A percentile compares a stretch with the other conserved stretches of the same genome.
Evolutionary conservation across 2,113 vertebrate species (phyloP).

Genomic region (Otus sunia): DNA sequence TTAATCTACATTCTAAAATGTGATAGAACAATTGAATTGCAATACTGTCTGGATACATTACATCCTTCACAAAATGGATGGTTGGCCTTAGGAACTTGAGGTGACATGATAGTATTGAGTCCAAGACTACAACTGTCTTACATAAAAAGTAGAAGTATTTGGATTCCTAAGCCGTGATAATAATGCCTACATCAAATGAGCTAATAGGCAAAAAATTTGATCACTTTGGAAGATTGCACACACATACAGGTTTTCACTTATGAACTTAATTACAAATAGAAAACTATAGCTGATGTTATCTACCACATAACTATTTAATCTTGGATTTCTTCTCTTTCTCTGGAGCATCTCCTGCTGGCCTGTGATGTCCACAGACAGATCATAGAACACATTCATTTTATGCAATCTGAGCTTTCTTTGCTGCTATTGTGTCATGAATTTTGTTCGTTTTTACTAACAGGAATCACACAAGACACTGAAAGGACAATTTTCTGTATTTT

Average conservation of each 20-base stretch:
- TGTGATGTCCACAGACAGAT: neutral
- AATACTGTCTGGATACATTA: neutral
- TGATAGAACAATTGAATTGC: neutral
- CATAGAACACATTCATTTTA: neutral
- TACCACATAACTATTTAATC: neutral
- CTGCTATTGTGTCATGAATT: neutral
- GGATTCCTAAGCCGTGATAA: neutral
- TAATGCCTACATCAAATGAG: neutral
- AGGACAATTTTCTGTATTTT: neutral
- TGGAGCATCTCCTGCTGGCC: neutral
- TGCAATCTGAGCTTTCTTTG: neutral
- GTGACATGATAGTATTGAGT: neutral
- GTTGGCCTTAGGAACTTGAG: neutral
- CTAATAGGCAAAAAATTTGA: neutral
- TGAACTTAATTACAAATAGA: neutral
- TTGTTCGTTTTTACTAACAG: neutral
- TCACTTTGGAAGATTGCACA: neutral
- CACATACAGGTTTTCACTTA: neutral
- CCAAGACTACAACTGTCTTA: neutral
- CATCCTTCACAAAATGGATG: neutral
- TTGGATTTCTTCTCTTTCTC: neutral
- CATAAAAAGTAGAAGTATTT: neutral
- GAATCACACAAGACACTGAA: neutral
- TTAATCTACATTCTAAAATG: neutral
- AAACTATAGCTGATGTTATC: neutral